These are phyloP conservation scores for Temnothorax unifasciatus DNA, from an alignment of 2,888 invertebrate genomes.

Conservation along the genomic window DNA sequence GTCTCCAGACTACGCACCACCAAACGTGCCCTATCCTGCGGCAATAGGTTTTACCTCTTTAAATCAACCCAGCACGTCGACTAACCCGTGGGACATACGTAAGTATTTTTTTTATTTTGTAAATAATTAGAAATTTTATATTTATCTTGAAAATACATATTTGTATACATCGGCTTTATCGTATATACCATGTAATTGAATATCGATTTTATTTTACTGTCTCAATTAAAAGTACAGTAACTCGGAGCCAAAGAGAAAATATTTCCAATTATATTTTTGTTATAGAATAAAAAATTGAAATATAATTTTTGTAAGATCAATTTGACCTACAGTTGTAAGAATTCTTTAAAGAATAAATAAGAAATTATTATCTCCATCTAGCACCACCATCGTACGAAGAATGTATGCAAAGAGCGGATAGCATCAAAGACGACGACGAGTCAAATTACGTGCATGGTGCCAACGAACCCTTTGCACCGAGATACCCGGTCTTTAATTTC, in stretches of 20 bases:
- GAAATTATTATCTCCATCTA: conserved; percentile 30
- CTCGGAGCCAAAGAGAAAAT: neutral
- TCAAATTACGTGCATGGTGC: conserved; percentile 64
- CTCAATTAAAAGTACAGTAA: neutral
- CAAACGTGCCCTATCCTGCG: conserved; percentile 8
- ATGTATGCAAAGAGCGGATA: conserved; percentile 53
- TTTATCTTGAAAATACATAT: neutral
- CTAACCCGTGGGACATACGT: conserved; percentile 54
- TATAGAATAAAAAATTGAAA: neutral
- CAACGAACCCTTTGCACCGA: conserved; percentile 60
- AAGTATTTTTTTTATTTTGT: conserved; percentile 5
- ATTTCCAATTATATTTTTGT: neutral
- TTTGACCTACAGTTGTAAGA: neutral
- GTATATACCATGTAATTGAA: neutral
- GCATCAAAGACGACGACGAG: conserved; percentile 64
- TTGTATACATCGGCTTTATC: neutral
- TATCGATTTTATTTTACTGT: conserved; percentile 3
- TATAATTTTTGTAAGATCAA: neutral
- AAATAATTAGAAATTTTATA: neutral
- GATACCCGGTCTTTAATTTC: conserved; percentile 68
- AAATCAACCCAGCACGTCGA: neutral
- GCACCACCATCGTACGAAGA: conserved; percentile 74
- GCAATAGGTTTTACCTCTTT: neutral
- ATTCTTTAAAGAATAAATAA: neutral
- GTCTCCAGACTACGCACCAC: conserved; percentile 1